These are phyloP conservation scores for Cheilosia pagana DNA, from an alignment of 2,888 invertebrate genomes.

Conservation along the genomic window DNA sequence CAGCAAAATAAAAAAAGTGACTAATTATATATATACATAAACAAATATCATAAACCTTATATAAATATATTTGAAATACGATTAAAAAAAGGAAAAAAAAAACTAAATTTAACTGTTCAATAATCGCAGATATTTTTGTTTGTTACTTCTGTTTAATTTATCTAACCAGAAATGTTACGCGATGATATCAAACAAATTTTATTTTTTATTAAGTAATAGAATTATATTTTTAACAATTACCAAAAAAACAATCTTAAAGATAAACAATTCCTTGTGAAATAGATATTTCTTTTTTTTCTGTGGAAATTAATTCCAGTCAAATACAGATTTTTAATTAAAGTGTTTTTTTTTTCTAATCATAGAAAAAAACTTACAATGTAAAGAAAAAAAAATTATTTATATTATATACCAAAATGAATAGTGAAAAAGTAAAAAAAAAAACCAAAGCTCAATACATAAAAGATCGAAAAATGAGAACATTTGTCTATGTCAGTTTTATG, in stretches of 20 bases:
- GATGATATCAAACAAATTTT: constrained; percentile 27
- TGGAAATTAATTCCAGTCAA: constrained; percentile 40
- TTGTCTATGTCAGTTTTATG: constrained; percentile 78
- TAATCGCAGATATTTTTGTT: constrained; percentile 32
- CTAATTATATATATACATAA: constrained; percentile 64
- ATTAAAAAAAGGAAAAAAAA: constrained; percentile 76
- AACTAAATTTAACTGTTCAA: constrained; percentile 76
- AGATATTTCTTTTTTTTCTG: constrained; percentile 44
- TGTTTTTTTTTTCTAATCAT: constrained; percentile 39
- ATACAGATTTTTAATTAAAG: constrained; percentile 50
- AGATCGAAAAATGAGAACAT: constrained; percentile 76
- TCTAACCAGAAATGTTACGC: constrained; percentile 62
- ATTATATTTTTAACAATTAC: constrained; percentile 60
- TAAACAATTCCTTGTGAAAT: constrained; percentile 67
- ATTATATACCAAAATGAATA: constrained; percentile 47
- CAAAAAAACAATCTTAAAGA: constrained; percentile 39
- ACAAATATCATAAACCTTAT: constrained; percentile 72
- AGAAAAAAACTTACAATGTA: constrained; percentile 50
- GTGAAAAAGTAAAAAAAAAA: constrained; percentile 21
- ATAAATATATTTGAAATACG: constrained; percentile 74
- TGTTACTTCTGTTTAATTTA: constrained; percentile 53
- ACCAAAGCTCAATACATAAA: constrained; percentile 64
- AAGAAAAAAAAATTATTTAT: constrained; percentile 60
- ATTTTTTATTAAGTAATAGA: constrained; percentile 56
- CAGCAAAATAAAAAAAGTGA: constrained; percentile 64